phyloP scores from a whole-genome alignment of 2,888 invertebrate species.

The Galerucella calmariensis region DNA sequence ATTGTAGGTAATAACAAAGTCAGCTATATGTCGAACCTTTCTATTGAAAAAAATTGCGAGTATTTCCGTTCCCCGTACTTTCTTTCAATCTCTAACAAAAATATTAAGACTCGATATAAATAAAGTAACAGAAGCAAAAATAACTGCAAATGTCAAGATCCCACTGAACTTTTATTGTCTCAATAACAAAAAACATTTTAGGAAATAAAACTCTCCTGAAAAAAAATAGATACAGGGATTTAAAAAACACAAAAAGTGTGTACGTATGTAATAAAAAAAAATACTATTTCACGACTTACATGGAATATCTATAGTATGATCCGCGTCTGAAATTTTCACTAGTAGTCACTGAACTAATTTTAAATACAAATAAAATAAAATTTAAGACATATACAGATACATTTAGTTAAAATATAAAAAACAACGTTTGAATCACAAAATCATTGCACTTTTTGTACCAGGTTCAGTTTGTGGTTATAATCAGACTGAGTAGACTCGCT shows the following conservation, averaged over 20 bases:
- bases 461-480: conserved; percentile 53
- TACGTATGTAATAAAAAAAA: not conserved
- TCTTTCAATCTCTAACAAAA: conserved; percentile 7
- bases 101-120: not conserved
- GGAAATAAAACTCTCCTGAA: not conserved
- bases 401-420: conserved; percentile 40
- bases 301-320: conserved; percentile 7
- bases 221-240: not conserved
- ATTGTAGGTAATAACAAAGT: not conserved
- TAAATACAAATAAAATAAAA: conserved; percentile 1
- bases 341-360: conserved; percentile 13
- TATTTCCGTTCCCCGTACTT: not conserved
- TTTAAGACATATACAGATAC: conserved; percentile 34
- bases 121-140: conserved; percentile 33
- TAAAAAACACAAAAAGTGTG: conserved; percentile 2
- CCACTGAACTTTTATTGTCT: not conserved
- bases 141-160: conserved; percentile 46
- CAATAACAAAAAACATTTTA: conserved; percentile 1
- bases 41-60: not conserved
- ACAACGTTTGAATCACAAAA: conserved; percentile 51
- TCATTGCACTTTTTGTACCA: conserved; percentile 58
- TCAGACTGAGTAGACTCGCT: conserved; percentile 54
- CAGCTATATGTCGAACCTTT: not conserved
- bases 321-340: not conserved
- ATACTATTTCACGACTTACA: conserved; percentile 4